Conservation (phyloP, 92 coral and sea anemone species). For the Parazoanthus atlanticus region DNA sequence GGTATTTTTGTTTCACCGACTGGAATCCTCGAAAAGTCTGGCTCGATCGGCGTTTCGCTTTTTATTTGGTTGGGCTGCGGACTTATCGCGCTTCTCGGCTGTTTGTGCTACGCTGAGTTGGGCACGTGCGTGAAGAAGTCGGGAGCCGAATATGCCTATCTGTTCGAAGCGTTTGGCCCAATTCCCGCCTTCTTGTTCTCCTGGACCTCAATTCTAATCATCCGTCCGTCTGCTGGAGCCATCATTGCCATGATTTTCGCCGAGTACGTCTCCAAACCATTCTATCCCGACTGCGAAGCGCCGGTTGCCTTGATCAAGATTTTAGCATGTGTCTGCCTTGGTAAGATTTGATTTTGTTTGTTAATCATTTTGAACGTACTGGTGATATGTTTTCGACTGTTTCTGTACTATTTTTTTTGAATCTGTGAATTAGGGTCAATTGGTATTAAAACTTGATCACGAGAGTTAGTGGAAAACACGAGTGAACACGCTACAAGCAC, state of each 20-base stretch:
- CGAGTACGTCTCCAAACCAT: conserved; percentile 94
- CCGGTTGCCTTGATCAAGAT: conserved; percentile 79
- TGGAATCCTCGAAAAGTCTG: conserved; percentile 73
- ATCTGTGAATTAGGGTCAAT: not conserved
- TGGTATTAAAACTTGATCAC: too few relatives aligned
- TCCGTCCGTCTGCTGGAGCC: conserved; percentile 95
- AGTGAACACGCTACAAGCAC: conserved; percentile 5
- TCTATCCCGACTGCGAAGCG: conserved; percentile 78
- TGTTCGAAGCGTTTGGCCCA: conserved; percentile 84
- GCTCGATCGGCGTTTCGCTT: conserved; percentile 84
- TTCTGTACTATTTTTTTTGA: not conserved
- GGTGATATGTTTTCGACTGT: not conserved
- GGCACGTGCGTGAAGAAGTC: conserved; percentile 86
- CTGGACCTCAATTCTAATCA: conserved; percentile 92
- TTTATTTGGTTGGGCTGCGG: conserved; percentile 94
- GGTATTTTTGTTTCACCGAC: conserved; percentile 97
- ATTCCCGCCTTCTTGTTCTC: conserved; percentile 92
- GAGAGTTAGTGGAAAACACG: conserved; percentile 1
- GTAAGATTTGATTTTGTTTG: conserved; percentile 58
- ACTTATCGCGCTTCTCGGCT: conserved; percentile 83
- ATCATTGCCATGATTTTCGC: conserved; percentile 92
- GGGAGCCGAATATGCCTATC: conserved; percentile 95
- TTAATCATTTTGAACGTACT: not conserved
- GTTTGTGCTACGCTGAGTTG: conserved; percentile 90
- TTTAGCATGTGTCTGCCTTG: conserved; percentile 88